Conservation (phyloP, 2,113 vertebrate species). For the Butorides virescens region DNA sequence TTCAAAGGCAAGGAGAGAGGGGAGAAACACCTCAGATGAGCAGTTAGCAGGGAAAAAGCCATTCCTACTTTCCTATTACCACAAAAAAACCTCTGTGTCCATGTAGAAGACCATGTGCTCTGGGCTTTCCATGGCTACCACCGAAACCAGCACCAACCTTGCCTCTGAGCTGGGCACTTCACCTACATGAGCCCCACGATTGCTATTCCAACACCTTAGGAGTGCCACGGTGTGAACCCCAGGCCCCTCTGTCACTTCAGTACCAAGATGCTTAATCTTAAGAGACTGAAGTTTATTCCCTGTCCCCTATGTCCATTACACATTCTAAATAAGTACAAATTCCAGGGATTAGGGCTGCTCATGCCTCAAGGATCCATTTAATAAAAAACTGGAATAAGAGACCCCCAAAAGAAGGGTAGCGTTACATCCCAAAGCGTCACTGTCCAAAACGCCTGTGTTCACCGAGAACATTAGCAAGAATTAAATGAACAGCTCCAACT, state of each 20-base stretch:
- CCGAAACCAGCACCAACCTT: not conserved
- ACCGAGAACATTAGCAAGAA: not conserved
- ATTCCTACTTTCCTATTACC: not conserved
- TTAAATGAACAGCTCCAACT: not conserved
- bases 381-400: not conserved
- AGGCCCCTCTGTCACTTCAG: not conserved
- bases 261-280: not conserved
- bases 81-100: not conserved
- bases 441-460: not conserved
- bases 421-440: not conserved
- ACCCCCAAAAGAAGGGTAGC: not conserved
- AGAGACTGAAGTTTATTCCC: not conserved
- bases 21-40: not conserved
- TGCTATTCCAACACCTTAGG: not conserved
- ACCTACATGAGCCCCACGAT: accelerated
- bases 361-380: not conserved
- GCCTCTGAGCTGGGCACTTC: not conserved
- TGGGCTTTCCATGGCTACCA: not conserved
- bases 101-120: accelerated
- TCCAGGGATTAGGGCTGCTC: not conserved
- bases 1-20: not conserved
- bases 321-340: not conserved
- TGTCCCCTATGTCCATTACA: too few species aligned
- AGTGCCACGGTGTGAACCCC: not conserved
- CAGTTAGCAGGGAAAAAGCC: not conserved